phyloP scores from a whole-genome alignment of 2,113 vertebrate species.

The Chloropsis hardwickii region DNA sequence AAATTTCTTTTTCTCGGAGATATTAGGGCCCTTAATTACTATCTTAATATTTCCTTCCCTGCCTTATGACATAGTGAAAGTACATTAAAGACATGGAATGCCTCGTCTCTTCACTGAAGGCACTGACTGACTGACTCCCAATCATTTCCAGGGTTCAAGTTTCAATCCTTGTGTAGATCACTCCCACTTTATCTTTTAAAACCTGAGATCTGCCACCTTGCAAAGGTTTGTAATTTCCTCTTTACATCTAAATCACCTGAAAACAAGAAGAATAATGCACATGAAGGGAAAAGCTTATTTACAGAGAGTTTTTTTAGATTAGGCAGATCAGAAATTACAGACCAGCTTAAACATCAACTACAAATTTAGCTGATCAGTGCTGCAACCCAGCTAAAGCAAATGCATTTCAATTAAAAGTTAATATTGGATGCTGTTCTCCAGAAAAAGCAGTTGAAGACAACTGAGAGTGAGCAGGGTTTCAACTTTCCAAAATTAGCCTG shows the following conservation, averaged over 20 bases:
- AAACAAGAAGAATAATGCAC: background rate
- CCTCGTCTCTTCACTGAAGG: background rate
- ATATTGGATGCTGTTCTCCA: background rate
- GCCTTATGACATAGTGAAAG: background rate
- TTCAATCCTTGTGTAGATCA: background rate
- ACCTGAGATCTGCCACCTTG: background rate
- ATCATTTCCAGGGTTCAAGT: background rate
- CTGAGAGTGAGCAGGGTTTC: background rate
- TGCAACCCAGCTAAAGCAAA: background rate
- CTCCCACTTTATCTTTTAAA: background rate
- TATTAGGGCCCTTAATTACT: background rate
- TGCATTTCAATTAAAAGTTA: background rate
- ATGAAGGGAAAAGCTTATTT: background rate
- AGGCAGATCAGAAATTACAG: background rate
- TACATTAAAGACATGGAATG: rapidly evolving
- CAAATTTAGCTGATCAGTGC: background rate
- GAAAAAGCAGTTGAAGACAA: background rate
- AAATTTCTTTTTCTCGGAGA: background rate
- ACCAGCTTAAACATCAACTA: background rate
- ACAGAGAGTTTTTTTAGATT: background rate
- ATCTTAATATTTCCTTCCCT: background rate
- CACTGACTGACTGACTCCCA: background rate
- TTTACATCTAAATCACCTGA: background rate
- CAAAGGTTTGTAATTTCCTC: background rate
- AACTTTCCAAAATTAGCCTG: background rate